A percentile compares a stretch with the other conserved stretches of the same genome.
phyloP scores from a whole-genome alignment of 2,113 vertebrate species.

The Martes martes region DNA sequence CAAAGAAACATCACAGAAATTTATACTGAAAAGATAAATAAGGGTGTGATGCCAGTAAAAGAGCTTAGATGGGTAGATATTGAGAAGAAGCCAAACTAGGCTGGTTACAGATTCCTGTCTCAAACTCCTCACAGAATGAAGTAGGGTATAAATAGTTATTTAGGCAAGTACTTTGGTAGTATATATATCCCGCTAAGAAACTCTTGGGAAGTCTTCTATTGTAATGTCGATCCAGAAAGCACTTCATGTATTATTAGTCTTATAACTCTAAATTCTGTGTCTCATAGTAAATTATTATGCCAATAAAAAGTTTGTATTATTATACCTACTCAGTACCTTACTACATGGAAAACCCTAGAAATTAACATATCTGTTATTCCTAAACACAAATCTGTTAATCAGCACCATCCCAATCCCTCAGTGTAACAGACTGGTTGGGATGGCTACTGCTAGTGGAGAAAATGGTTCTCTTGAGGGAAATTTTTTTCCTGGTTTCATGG shows the following conservation, averaged over 20 bases:
- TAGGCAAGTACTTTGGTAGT: background rate
- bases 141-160: background rate
- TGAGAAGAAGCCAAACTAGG: conserved; percentile 15
- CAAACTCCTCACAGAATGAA: background rate
- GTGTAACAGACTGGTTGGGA: background rate
- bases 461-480: background rate
- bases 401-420: background rate
- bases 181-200: conserved; percentile 18
- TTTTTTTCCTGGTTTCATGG: background rate
- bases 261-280: conserved; percentile 30
- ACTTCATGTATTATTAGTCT: conserved; percentile 12
- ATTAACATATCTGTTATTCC: background rate
- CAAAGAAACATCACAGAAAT: conserved; percentile 47
- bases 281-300: conserved; percentile 33
- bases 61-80: background rate
- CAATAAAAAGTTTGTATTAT: conserved; percentile 23
- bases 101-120: background rate
- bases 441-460: background rate
- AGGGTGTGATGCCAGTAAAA: background rate
- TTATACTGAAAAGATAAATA: conserved; percentile 36
- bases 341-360: background rate
- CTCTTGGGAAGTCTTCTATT: background rate
- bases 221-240: conserved; percentile 6
- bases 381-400: background rate
- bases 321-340: conserved; percentile 14